Conservation (phyloP, 2,113 vertebrate species). For the Sterrhoptilus dennistouni region DNA sequence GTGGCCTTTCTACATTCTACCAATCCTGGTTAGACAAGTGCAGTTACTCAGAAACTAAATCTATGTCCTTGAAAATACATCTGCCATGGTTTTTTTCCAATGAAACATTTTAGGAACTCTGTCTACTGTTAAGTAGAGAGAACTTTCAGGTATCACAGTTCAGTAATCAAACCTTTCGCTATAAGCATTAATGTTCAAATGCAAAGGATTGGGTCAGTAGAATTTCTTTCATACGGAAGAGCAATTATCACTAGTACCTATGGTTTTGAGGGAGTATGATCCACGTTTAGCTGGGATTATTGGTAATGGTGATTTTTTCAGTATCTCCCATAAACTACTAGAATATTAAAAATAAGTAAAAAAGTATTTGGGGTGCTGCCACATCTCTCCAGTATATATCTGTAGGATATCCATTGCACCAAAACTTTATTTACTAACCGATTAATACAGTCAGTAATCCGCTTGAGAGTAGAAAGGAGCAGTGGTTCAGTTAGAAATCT, state of each 20-base stretch:
- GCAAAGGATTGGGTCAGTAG: neutral
- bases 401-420: neutral
- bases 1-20: neutral
- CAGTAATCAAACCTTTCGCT: neutral
- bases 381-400: neutral
- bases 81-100: neutral
- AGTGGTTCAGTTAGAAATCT: neutral
- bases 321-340: neutral
- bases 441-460: neutral
- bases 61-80: neutral
- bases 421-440: neutral
- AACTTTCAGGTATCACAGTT: neutral
- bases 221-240: neutral
- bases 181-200: neutral
- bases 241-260: neutral
- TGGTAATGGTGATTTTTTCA: neutral
- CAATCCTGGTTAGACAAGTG: neutral
- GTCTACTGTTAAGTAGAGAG: neutral
- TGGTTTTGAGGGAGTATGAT: neutral
- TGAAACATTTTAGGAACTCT: neutral
- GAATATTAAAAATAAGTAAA: neutral
- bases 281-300: neutral
- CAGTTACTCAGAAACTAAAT: neutral
- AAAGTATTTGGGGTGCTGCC: neutral
- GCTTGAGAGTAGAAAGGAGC: neutral